phyloP scores from a whole-genome alignment of 1,140 invertebrate genomes.

The Calliopsis andreniformis region DNA sequence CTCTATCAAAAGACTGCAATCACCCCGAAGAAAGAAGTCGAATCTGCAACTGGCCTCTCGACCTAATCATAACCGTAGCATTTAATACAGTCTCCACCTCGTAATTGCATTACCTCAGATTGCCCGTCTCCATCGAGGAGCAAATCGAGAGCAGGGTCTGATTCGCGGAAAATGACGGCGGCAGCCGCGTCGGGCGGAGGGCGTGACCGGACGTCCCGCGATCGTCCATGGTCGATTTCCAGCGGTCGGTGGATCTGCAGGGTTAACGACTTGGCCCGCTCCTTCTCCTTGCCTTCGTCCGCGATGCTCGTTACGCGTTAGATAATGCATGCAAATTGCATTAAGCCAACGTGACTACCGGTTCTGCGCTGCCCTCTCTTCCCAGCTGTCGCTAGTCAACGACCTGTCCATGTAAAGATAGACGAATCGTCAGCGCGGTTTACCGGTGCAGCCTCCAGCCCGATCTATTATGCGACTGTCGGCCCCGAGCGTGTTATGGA shows the following conservation, averaged over 20 bases:
- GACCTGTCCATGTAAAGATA: conserved; percentile 62
- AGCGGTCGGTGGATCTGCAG: conserved; percentile 9
- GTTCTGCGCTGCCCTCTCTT: conserved; percentile 55
- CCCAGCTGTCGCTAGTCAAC: conserved; percentile 44
- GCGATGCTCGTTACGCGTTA: conserved; percentile 67
- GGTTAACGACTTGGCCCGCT: conserved; percentile 50
- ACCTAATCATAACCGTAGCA: not conserved
- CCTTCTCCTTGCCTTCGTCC: conserved; percentile 33
- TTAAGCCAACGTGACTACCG: conserved; percentile 67
- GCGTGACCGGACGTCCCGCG: conserved; percentile 29
- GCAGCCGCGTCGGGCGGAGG: not conserved
- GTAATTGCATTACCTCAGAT: conserved; percentile 10
- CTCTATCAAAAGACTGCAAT: no score
- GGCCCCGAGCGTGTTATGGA: conserved; percentile 19
- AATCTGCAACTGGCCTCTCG: not conserved
- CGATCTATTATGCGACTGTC: conserved; percentile 32
- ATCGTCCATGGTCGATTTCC: not conserved
- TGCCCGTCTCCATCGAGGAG: not conserved
- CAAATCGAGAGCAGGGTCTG: not conserved
- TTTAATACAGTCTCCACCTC: not conserved
- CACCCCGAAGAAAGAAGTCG: no score
- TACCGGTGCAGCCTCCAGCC: conserved; percentile 21
- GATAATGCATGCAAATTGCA: conserved; percentile 76
- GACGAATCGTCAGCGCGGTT: conserved; percentile 54
- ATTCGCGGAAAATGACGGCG: not conserved